Percentiles rank a stretch among this genome's conserved stretches.
phyloP scores from a whole-genome alignment of 1,140 invertebrate genomes.

The Drepana arcuata region DNA sequence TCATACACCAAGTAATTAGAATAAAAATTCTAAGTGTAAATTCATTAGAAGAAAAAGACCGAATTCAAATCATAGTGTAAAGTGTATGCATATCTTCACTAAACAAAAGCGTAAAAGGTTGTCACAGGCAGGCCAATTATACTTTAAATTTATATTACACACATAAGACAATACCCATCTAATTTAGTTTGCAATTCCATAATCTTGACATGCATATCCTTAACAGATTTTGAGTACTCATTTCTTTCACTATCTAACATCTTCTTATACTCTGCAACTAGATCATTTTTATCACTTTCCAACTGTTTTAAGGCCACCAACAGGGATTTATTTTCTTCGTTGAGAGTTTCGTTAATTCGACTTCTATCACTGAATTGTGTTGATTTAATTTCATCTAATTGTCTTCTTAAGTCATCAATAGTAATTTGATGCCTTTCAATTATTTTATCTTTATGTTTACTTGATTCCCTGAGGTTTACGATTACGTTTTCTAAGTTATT shows the following conservation, averaged over 20 bases:
- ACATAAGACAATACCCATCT: constrained; percentile 34
- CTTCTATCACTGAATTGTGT: constrained; percentile 19
- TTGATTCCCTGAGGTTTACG: constrained; percentile 25
- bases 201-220: constrained; percentile 45
- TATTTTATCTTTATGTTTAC: constrained; percentile 30
- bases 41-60: no score
- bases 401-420: constrained; percentile 28
- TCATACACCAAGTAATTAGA: no score
- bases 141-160: no score
- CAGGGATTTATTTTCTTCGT: constrained; percentile 41
- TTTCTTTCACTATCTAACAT: constrained; percentile 51
- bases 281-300: constrained; percentile 52
- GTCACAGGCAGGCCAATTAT: no score
- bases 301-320: constrained; percentile 42
- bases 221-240: constrained; percentile 43
- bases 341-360: constrained; percentile 17
- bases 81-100: no score
- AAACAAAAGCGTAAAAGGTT: no score
- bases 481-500: constrained; percentile 25
- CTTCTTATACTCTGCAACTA: constrained; percentile 52
- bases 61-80: no score
- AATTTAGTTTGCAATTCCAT: constrained; percentile 40
- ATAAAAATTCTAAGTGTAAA: no score
- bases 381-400: constrained; percentile 30
- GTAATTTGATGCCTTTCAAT: constrained; percentile 27